Evolutionary conservation across 2,113 vertebrate species (phyloP).

Genomic region (Pantherophis guttatus): DNA sequence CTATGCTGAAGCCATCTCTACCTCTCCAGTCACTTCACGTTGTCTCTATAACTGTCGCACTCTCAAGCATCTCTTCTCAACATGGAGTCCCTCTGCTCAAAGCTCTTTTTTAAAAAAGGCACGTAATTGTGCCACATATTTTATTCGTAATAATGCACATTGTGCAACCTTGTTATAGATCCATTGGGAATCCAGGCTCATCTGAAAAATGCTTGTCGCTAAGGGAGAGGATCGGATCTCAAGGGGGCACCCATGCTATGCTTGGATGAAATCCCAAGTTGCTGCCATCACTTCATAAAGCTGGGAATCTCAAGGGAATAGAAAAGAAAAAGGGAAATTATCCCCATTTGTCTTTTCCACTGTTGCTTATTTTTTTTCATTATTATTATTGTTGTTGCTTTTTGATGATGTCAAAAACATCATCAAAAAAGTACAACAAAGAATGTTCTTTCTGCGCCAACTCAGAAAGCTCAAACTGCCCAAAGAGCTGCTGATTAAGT

Average conservation of each 20-base stretch:
- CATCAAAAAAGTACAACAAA: too few species aligned
- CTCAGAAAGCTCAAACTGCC: too few species aligned
- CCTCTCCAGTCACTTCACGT: not conserved
- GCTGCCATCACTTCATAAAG: not conserved
- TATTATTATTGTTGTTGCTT: too few species aligned
- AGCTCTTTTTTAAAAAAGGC: not conserved
- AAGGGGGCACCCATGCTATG: not conserved
- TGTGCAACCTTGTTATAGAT: not conserved
- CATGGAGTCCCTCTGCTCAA: not conserved
- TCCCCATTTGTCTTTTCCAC: not conserved
- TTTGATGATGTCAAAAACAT: too few species aligned
- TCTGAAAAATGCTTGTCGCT: not conserved
- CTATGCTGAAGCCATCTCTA: not conserved
- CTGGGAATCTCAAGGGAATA: not conserved
- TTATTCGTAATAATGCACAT: not conserved
- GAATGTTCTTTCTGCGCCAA: too few species aligned
- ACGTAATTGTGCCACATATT: not conserved
- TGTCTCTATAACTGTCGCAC: not conserved
- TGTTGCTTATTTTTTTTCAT: not conserved
- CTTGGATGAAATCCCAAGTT: not conserved
- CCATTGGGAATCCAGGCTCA: not conserved
- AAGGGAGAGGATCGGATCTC: not conserved
- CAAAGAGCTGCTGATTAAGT: too few species aligned
- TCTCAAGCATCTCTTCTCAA: not conserved
- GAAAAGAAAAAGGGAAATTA: not conserved